Evolutionary conservation across 2,888 invertebrate species (phyloP), one percentile per base, ranked within the genome.

Genomic region (Ctenicera cuprea): DNA sequence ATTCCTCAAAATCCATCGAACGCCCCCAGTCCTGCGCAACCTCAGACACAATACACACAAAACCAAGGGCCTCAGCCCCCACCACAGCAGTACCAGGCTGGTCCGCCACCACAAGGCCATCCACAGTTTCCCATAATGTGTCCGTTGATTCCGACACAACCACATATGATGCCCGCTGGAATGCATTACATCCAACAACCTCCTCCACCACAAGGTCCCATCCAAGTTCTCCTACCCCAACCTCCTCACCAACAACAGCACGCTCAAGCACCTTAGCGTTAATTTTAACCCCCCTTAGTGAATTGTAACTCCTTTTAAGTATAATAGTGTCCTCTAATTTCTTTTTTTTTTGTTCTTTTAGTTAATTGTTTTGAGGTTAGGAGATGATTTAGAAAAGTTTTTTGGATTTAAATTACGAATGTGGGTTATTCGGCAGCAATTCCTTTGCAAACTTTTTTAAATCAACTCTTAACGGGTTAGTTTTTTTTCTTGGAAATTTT

Each of bases 71-170:
- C 86, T 33, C 90, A 71, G 89, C 76, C 73, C 7, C 90, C 89
- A 75, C 89, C 89, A 62, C 89, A 90, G 81, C 90, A 90, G 82
- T 89, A 89, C 82, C 87, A 90, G 77, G 89, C 90, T 76, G 90
- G 90, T 78, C 91, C 90, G 54, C 91, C 91, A 48, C 91, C 89
- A 14, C 89, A 89, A 82, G 86, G 86, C 61, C 89, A 88, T 38
- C 88, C 88, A 33, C 88, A 89, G 76, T 90, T 89, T 84, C 90
- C 90, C 73, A 87, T 91, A 74, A 89, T 92, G 88, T 91, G 91
- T 82, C 90, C 90, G 41, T 85, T 91, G 73, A 85, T 92, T 76
- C 89, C 89, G 74, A 86, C 88, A 37, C 89, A 88, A 73, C 89
- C 88, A 73, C 89, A 88, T 78, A 88, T 89, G 85, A 85, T 86